Evolutionary conservation across 2,113 vertebrate genomes (phyloP).

Genomic region (Carollia perspicillata): DNA sequence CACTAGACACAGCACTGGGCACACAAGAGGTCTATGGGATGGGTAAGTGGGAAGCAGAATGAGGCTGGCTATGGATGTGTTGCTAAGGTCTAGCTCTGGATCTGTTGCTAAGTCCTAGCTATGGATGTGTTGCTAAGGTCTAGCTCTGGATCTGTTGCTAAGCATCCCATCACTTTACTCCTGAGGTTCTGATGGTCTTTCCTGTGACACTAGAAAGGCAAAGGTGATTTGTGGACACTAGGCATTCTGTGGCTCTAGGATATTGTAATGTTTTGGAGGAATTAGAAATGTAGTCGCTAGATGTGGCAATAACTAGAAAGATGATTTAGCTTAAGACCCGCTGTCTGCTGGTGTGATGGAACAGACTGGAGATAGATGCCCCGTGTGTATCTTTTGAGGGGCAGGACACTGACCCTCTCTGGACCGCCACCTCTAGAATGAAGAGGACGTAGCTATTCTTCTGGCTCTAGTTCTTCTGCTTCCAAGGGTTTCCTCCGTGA

Average conservation of each 20-base stretch:
- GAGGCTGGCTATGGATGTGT: neutral
- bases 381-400: neutral
- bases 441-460: neutral
- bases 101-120: too few relatives aligned
- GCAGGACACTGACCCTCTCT: neutral
- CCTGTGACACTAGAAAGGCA: neutral
- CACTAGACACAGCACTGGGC: neutral
- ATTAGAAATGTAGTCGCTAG: neutral
- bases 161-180: neutral
- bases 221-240: neutral
- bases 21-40: neutral
- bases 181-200: neutral
- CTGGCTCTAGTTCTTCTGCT: neutral
- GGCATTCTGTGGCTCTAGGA: neutral
- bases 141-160: neutral
- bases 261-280: neutral
- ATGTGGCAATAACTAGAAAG: neutral
- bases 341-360: neutral
- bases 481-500: neutral
- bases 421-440: neutral
- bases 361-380: neutral
- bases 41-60: neutral
- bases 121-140: too few relatives aligned
- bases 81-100: too few relatives aligned
- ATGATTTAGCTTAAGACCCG: neutral